Evolutionary conservation across 2,113 vertebrate genomes (phyloP).

Genomic region (Phaethornis superciliosus): DNA sequence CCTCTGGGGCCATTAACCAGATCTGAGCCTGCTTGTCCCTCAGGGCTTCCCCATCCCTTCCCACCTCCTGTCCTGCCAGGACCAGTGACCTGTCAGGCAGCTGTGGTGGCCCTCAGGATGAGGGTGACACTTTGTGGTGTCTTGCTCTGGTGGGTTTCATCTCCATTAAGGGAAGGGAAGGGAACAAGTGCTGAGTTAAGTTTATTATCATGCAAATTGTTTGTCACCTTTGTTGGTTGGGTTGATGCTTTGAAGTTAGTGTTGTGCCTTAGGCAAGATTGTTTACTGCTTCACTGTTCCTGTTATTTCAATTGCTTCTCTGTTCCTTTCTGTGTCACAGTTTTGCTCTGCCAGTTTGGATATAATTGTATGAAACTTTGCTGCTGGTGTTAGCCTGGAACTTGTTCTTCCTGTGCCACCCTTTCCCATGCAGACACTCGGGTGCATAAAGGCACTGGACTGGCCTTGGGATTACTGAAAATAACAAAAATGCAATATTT

Average conservation of each 20-base stretch:
- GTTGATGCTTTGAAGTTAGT: conserved; percentile 45
- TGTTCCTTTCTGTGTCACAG: background rate
- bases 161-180: background rate
- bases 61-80: background rate
- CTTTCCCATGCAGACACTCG: background rate
- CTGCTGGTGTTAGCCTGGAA: background rate
- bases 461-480: background rate
- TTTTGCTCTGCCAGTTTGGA: background rate
- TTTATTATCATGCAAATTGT: background rate
- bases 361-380: background rate
- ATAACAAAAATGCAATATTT: background rate
- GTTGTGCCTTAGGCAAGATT: conserved; percentile 31
- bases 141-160: background rate
- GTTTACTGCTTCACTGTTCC: background rate
- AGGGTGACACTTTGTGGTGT: rapidly evolving
- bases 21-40: background rate
- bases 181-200: background rate
- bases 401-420: background rate
- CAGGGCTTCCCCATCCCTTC: background rate
- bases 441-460: background rate
- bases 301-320: conserved; percentile 49
- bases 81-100: rapidly evolving
- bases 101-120: rapidly evolving
- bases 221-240: conserved; percentile 48
- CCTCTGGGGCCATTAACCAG: background rate